These are phyloP conservation scores for Pyralis farinalis DNA, from an alignment of 2,888 invertebrate genomes.

Conservation along the genomic window DNA sequence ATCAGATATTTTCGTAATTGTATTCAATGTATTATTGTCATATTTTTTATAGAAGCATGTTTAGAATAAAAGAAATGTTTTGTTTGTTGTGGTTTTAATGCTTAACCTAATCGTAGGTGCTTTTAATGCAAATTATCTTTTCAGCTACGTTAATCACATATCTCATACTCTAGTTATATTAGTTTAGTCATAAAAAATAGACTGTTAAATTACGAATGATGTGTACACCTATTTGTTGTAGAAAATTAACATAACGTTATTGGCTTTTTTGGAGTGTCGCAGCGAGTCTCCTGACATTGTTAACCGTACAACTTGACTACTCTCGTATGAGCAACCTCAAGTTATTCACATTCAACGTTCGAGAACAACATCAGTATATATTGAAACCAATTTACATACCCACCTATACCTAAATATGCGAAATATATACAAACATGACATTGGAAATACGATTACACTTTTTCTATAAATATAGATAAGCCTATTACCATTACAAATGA, in stretches of 20 bases:
- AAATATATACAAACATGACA: no score
- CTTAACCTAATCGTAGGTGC: constrained; percentile 57
- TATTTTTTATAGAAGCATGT: constrained; percentile 63
- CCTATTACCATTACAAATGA: neutral
- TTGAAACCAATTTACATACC: no score
- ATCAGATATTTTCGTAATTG: constrained; percentile 42
- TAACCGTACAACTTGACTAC: constrained; percentile 30
- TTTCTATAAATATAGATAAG: neutral
- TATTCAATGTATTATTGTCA: constrained; percentile 43
- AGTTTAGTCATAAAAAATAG: no score
- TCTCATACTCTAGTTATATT: no score
- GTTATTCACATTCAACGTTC: neutral
- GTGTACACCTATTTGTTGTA: no score
- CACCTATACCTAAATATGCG: no score
- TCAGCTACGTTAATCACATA: no score
- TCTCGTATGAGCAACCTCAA: constrained; percentile 12
- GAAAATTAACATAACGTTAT: constrained; percentile 10
- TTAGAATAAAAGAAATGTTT: constrained; percentile 72
- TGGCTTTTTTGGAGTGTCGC: constrained; percentile 36
- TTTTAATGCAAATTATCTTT: constrained; percentile 16
- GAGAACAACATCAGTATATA: neutral
- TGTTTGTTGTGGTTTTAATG: constrained; percentile 77
- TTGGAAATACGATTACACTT: neutral
- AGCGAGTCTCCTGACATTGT: constrained; percentile 36
- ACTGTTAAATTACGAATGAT: no score